Evolutionary conservation across 2,888 invertebrate species (phyloP).

Genomic region (Dolichomitus sp.): DNA sequence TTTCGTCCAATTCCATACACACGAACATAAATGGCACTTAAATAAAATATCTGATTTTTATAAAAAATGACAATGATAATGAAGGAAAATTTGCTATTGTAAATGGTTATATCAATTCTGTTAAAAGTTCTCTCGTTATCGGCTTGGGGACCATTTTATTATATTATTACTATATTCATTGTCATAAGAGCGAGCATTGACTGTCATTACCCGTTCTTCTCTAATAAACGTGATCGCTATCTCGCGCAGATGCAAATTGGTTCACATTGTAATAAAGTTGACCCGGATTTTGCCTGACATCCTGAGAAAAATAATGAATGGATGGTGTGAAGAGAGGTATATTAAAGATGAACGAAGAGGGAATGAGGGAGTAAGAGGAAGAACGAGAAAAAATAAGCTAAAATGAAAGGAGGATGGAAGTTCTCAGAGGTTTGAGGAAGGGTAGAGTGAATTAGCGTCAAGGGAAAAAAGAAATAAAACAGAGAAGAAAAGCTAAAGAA

Average conservation of each 20-base stretch:
- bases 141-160: neutral
- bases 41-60: neutral
- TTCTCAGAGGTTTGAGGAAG: conserved; percentile 24
- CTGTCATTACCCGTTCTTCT: conserved; percentile 4
- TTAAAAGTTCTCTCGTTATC: neutral
- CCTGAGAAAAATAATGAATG: conserved; percentile 53
- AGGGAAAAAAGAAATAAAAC: conserved; percentile 13
- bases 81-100: neutral
- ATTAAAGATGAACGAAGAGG: conserved; percentile 28
- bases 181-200: neutral
- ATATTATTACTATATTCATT: neutral
- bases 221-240: neutral
- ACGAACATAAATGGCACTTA: too few species aligned
- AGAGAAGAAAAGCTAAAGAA: conserved; percentile 31
- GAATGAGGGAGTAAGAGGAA: neutral
- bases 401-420: conserved; percentile 43
- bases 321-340: conserved; percentile 39
- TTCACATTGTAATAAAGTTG: conserved; percentile 39
- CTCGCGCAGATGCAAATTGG: conserved; percentile 30
- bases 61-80: neutral
- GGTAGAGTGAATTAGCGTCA: conserved; percentile 28
- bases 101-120: too few species aligned
- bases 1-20: too few species aligned
- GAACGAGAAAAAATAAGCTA: conserved; percentile 19
- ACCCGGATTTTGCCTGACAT: conserved; percentile 45